Conservation (phyloP, 2,797 vertebrate species). For the Lutjanus argentimaculatus region DNA sequence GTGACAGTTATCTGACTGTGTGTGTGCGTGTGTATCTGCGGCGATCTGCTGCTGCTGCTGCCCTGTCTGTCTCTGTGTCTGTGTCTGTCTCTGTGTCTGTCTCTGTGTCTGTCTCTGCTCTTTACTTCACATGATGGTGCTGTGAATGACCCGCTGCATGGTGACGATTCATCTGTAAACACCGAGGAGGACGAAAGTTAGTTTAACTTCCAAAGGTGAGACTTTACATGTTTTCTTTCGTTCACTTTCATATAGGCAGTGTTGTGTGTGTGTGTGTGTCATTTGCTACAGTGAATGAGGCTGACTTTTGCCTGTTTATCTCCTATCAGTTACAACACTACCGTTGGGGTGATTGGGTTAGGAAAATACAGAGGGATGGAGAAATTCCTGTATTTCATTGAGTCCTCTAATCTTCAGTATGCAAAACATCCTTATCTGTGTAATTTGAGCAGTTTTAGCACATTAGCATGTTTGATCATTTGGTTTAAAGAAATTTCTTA, state of each 20-base stretch:
- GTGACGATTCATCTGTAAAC: slow-evolving; percentile 19
- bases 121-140: slow-evolving; percentile 31
- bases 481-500: slow-evolving; percentile 7
- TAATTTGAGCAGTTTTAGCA: background rate
- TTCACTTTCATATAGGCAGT: background rate
- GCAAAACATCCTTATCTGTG: slow-evolving; percentile 26
- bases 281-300: background rate
- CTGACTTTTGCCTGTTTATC: slow-evolving; percentile 18
- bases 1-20: slow-evolving; percentile 69
- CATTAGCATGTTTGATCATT: slow-evolving; percentile 2
- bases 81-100: background rate
- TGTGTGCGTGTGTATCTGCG: background rate
- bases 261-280: background rate
- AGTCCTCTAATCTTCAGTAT: slow-evolving; percentile 23
- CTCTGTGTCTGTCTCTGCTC: too few relatives aligned
- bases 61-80: slow-evolving; percentile 13
- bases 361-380: slow-evolving; percentile 42
- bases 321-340: slow-evolving; percentile 26
- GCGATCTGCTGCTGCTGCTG: slow-evolving; percentile 1
- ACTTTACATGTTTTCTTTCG: background rate
- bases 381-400: background rate
- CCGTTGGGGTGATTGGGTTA: slow-evolving; percentile 38
- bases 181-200: slow-evolving; percentile 33
- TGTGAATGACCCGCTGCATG: slow-evolving; percentile 32
- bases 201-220: slow-evolving; percentile 59